A percentile compares a stretch with the other conserved stretches of the same genome.
Evolutionary conservation across 2,888 invertebrate genomes (phyloP).

Genomic region (Gibbula magus): DNA sequence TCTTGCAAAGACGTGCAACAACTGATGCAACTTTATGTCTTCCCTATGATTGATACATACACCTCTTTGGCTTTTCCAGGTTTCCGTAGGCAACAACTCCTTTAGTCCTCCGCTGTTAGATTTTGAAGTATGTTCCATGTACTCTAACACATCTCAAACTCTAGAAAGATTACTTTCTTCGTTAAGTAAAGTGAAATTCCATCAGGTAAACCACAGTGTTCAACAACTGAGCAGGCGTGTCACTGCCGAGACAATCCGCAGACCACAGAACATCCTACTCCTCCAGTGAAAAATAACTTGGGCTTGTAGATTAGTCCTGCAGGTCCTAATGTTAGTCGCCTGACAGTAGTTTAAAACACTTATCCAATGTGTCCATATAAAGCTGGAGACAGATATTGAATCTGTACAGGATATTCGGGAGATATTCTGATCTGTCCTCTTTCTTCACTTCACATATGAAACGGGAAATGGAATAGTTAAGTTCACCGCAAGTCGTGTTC

Average conservation of each 20-base stretch:
- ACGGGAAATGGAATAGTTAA: not conserved
- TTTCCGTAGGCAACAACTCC: no score
- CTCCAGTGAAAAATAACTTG: not conserved
- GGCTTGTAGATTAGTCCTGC: not conserved
- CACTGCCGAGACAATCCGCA: not conserved
- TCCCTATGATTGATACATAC: no score
- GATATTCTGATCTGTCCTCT: not conserved
- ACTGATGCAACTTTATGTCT: no score
- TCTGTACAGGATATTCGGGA: not conserved
- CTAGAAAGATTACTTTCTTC: no score
- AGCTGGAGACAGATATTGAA: not conserved
- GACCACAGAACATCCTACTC: not conserved
- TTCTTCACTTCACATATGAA: not conserved
- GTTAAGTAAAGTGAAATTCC: not conserved
- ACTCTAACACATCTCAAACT: no score
- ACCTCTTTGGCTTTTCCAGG: no score
- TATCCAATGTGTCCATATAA: not conserved
- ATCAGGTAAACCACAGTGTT: not conserved
- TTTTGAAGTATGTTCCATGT: no score
- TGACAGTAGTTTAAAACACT: not conserved
- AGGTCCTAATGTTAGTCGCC: not conserved
- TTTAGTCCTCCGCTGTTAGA: no score
- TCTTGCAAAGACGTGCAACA: no score
- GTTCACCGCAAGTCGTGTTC: not conserved
- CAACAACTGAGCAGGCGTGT: not conserved